phyloP scores from a whole-genome alignment of 2,888 invertebrate genomes.

The Selenia dentaria region DNA sequence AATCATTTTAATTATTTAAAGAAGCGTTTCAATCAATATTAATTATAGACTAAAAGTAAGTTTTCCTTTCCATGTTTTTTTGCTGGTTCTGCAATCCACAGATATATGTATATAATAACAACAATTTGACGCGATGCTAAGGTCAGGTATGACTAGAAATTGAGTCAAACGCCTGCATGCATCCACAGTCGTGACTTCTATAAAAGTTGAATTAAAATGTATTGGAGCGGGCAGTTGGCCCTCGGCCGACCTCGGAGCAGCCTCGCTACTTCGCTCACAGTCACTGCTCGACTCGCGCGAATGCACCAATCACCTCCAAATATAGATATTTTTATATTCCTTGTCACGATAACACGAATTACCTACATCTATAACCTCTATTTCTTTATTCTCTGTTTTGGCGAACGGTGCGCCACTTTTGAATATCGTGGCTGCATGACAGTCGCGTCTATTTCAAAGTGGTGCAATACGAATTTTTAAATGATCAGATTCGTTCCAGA shows the following conservation, averaged over 20 bases:
- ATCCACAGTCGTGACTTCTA: slow-evolving; percentile 41
- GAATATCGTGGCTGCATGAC: slow-evolving; percentile 34
- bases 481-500: slow-evolving; percentile 38
- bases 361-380: slow-evolving; percentile 25
- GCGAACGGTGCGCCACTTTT: slow-evolving; percentile 28
- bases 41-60: too few species aligned
- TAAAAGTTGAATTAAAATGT: slow-evolving; percentile 36
- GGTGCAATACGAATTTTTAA: slow-evolving; percentile 51
- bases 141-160: slow-evolving; percentile 21
- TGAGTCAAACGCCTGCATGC: slow-evolving; percentile 18
- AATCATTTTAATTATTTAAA: too few species aligned
- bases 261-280: slow-evolving; percentile 61
- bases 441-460: slow-evolving; percentile 40
- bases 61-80: too few species aligned
- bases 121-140: slow-evolving; percentile 13
- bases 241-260: slow-evolving; percentile 70
- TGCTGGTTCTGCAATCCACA: background rate
- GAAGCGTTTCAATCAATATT: too few species aligned
- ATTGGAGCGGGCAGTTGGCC: slow-evolving; percentile 51
- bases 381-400: slow-evolving; percentile 22
- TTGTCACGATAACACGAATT: slow-evolving; percentile 53
- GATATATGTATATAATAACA: slow-evolving; percentile 6
- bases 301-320: slow-evolving; percentile 72
- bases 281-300: slow-evolving; percentile 77
- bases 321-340: slow-evolving; percentile 66